Percentiles rank a stretch among this genome's conserved stretches.
Evolutionary conservation across 2,113 vertebrate genomes (phyloP).

Genomic region (Podocnemis expansa): DNA sequence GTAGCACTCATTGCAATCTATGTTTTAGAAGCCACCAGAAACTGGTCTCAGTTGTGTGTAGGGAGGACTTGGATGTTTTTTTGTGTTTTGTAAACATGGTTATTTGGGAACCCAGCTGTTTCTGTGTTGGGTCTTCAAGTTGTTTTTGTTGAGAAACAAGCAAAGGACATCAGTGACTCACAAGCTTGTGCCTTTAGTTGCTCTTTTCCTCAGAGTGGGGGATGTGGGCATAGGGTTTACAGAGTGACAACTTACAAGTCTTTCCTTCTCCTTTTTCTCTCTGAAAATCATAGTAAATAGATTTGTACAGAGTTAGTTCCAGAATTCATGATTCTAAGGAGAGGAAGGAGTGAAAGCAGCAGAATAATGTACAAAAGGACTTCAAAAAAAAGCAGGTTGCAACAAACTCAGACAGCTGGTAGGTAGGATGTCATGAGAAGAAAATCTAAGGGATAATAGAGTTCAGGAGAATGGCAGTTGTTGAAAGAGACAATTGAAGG

Average conservation of each 20-base stretch:
- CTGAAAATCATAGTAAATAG: not conserved
- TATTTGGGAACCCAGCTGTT: not conserved
- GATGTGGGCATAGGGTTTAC: not conserved
- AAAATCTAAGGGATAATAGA: not conserved
- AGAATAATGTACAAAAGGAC: not conserved
- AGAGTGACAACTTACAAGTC: not conserved
- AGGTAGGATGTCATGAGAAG: not conserved
- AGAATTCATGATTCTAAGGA: not conserved
- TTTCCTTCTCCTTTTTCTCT: slow-evolving; percentile 1
- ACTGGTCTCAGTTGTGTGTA: accelerated
- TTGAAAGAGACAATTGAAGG: not conserved
- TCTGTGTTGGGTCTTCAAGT: not conserved
- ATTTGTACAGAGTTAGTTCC: slow-evolving; percentile 12
- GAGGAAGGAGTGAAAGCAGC: not conserved
- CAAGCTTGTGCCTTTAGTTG: not conserved
- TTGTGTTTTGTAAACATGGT: accelerated
- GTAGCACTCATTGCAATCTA: accelerated
- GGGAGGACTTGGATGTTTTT: not conserved
- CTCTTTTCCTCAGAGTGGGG: not conserved
- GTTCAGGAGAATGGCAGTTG: not conserved
- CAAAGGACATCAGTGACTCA: not conserved
- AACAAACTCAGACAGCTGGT: not conserved
- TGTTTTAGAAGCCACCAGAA: not conserved
- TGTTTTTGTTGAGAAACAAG: not conserved
- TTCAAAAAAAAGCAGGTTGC: not conserved